phyloP scores from a whole-genome alignment of 2,797 vertebrate species.

The Pteronotus mesoamericanus region DNA sequence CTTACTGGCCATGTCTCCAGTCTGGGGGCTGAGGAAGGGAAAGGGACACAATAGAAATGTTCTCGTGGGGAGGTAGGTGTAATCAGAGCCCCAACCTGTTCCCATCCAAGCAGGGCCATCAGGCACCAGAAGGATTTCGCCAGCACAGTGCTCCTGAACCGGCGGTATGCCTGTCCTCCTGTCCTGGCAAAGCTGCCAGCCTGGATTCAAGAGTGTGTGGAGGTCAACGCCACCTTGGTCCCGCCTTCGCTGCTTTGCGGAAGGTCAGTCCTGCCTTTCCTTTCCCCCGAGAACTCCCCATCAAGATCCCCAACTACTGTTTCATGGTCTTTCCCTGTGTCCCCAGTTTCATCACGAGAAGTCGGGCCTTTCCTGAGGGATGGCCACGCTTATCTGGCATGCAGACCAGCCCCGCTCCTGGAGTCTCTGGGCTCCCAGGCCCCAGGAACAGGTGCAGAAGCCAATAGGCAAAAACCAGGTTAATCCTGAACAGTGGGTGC shows the following conservation, averaged over 20 bases:
- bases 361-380: slow-evolving; percentile 58
- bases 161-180: slow-evolving; percentile 85
- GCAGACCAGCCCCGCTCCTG: no score
- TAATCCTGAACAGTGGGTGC: background rate
- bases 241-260: slow-evolving; percentile 87
- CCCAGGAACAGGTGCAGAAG: background rate
- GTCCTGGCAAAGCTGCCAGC: slow-evolving; percentile 87
- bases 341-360: slow-evolving; percentile 91
- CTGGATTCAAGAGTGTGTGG: slow-evolving; percentile 90
- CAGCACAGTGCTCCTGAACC: slow-evolving; percentile 90
- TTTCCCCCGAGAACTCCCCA: background rate
- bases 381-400: background rate
- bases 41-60: background rate
- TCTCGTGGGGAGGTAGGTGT: background rate
- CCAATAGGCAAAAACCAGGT: background rate
- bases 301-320: background rate
- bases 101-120: slow-evolving; percentile 90
- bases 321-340: slow-evolving; percentile 42
- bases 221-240: slow-evolving; percentile 84
- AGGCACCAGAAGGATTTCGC: slow-evolving; percentile 93
- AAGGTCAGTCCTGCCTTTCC: slow-evolving; percentile 83
- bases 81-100: background rate
- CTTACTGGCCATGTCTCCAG: background rate
- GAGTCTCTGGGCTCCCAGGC: background rate
- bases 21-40: background rate